Evolutionary conservation across 2,888 invertebrate species (phyloP), one percentile per base, ranked within the genome.

Genomic region (Xestia xanthographa): DNA sequence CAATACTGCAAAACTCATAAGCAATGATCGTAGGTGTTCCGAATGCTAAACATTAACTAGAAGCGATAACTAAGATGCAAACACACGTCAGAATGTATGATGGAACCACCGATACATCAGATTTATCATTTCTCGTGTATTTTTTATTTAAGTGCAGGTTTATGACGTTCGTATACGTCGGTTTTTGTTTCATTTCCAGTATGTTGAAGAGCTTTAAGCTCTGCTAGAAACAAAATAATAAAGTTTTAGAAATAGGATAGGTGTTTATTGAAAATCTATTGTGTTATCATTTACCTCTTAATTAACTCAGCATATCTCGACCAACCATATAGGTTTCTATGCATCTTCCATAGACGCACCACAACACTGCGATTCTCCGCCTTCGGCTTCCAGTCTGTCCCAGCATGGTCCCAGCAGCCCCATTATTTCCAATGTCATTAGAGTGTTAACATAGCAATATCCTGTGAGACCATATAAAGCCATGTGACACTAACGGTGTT

Each of bases 31-130:
- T 62, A 69, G 65, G 60, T 75, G 70, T 83, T 80, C 48, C 50
- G 38, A 56, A 71, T 67, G 70, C 69, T 74, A 65, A 82, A 75
- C 80, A 85, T 85, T 81, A 79, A 84, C 84, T 84, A 67, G 73
- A 58, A 62, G 62, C 63, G 77, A 75, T 68, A 75, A 76, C 74
- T 75, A 69, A 81, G 68, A 82, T 82, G 66, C 78, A 82, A 79
- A 82, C 56, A 79, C 74, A 82, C 80, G 80, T 84, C 87, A 80
- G 75, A 79, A 73, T 81, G 75, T 83, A 85, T 77, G 82, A 80
- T 74, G 67, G 74, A 80, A 68, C 63, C 74, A 66, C 34, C 53
- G 62, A 75, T 79, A 69, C 66, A 56, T 66, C 26, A 60, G 72
- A 76, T 82, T 79, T 65, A 82, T 70, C 53, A 80, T 72, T 76